These are phyloP conservation scores for Xiphophorus hellerii DNA, from an alignment of 2,113 vertebrate genomes.

Conservation along the genomic window DNA sequence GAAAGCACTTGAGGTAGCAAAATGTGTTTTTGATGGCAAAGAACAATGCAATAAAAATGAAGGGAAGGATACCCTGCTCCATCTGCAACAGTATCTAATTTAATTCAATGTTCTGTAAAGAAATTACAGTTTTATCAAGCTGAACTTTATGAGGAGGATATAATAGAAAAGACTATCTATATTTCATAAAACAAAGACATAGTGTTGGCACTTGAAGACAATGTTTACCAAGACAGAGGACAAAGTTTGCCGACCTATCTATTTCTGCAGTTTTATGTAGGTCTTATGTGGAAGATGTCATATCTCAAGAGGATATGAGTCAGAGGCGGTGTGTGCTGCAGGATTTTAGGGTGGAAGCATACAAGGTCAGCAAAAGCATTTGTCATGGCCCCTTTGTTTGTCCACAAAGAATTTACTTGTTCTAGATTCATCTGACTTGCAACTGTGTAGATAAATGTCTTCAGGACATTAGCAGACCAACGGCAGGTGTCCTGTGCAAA, in stretches of 20 bases:
- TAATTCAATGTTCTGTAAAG: constrained; percentile 64
- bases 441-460: background rate
- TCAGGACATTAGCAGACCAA: background rate
- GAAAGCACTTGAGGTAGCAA: constrained; percentile 44
- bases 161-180: constrained; percentile 47
- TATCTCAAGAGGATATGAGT: constrained; percentile 57
- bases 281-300: constrained; percentile 49
- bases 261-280: constrained; percentile 61
- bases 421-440: background rate
- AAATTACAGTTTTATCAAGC: constrained; percentile 65
- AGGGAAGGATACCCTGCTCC: constrained; percentile 16
- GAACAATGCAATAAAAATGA: constrained; percentile 59
- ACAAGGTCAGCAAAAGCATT: constrained; percentile 50
- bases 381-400: constrained; percentile 18
- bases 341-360: constrained; percentile 34
- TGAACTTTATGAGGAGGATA: constrained; percentile 48
- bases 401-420: constrained; percentile 20
- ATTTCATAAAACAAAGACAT: constrained; percentile 47
- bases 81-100: constrained; percentile 56
- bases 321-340: constrained; percentile 37
- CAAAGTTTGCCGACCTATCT: constrained; percentile 59
- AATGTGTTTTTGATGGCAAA: constrained; percentile 52
- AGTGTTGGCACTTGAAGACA: constrained; percentile 14
- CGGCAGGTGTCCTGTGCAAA: background rate
- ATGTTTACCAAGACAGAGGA: constrained; percentile 28